Evolutionary conservation across 35 echinoderm and acorn worm genomes (phyloP).

Genomic region (Apostichopus californicus): DNA sequence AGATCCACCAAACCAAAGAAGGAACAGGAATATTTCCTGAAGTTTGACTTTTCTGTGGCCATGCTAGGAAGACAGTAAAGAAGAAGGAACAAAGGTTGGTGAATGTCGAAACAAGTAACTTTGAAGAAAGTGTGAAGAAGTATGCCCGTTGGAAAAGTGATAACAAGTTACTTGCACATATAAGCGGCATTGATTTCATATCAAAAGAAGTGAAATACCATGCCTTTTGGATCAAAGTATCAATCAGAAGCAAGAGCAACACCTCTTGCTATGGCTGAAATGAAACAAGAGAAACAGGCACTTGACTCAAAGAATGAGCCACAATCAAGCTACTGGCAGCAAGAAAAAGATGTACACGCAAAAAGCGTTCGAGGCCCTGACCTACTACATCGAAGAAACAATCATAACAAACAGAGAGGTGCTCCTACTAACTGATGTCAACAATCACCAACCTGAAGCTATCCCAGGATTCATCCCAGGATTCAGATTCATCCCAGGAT

Average conservation of each 20-base stretch:
- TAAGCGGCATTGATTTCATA: neutral
- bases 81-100: neutral
- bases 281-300: neutral
- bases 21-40: neutral
- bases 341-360: neutral
- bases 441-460: neutral
- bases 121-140: neutral
- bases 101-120: neutral
- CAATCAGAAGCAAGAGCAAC: neutral
- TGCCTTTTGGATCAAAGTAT: neutral
- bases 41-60: neutral
- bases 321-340: neutral
- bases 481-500: too few relatives aligned
- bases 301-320: neutral
- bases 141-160: neutral
- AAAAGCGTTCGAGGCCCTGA: constrained; percentile 1
- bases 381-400: constrained; percentile 14
- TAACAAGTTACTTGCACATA: neutral
- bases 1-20: neutral
- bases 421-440: constrained; percentile 5
- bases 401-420: neutral
- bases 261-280: neutral
- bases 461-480: neutral
- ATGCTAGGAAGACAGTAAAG: neutral
- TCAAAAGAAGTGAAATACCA: neutral